Conservation (phyloP, 2,888 invertebrate species). For the Charanyca ferruginea region DNA sequence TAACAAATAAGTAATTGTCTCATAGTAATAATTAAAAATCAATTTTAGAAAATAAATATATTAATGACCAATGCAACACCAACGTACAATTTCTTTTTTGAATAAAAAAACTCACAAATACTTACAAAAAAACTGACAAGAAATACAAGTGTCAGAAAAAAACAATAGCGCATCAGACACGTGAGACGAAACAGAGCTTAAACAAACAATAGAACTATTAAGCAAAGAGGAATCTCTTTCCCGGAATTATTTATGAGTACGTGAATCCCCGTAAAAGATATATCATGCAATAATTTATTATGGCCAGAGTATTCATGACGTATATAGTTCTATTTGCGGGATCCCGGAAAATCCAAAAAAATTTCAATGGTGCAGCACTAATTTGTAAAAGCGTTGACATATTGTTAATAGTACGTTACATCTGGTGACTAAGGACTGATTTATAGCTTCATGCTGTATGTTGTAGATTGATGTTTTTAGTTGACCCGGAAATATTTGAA, state of each 20-base stretch:
- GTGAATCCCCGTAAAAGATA: conserved; percentile 48
- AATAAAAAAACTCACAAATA: neutral
- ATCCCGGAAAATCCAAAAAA: conserved; percentile 34
- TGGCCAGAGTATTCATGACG: conserved; percentile 39
- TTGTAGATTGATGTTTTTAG: conserved; percentile 29
- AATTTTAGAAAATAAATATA: too few species aligned
- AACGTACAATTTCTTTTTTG: too few species aligned
- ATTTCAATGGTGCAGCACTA: conserved; percentile 39
- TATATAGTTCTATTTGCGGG: conserved; percentile 24
- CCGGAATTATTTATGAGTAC: conserved; percentile 55
- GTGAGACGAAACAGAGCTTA: conserved; percentile 33
- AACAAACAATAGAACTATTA: conserved; percentile 59
- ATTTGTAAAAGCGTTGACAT: conserved; percentile 60
- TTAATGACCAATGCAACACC: too few species aligned
- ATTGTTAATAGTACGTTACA: conserved; percentile 49
- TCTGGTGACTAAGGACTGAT: conserved; percentile 38
- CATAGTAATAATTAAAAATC: too few species aligned
- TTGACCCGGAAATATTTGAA: conserved; percentile 23
- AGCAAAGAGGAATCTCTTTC: conserved; percentile 17
- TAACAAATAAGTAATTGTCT: too few species aligned
- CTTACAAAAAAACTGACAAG: neutral
- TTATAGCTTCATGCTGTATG: conserved; percentile 44
- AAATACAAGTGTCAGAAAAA: neutral
- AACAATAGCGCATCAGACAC: conserved; percentile 29
- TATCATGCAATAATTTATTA: conserved; percentile 57